Percentiles rank a stretch among this genome's conserved stretches.
These are phyloP conservation scores for Phaenicophaeus curvirostris DNA, from an alignment of 2,797 vertebrate genomes.

Conservation along the genomic window DNA sequence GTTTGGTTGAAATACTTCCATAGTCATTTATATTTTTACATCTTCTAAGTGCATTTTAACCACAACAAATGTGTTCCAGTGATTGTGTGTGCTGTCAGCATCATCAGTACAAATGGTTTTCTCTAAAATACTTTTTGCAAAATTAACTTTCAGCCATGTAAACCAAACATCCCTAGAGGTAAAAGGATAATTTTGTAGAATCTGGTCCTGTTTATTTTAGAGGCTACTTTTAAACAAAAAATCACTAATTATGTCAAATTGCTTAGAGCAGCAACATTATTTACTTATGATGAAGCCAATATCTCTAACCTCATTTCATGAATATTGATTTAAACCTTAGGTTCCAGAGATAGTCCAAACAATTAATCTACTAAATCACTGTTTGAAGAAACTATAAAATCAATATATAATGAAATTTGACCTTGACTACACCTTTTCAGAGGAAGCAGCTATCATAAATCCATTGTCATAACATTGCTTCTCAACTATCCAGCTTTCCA, in stretches of 20 bases:
- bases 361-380: slow-evolving; percentile 69
- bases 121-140: slow-evolving; percentile 3
- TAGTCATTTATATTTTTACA: background rate
- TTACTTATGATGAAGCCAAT: slow-evolving; percentile 67
- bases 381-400: slow-evolving; percentile 72
- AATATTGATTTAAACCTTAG: slow-evolving; percentile 73
- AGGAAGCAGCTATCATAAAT: slow-evolving; percentile 22
- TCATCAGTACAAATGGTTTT: background rate
- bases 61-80: background rate
- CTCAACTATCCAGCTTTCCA: background rate
- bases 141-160: slow-evolving; percentile 46
- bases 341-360: slow-evolving; percentile 59
- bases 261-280: slow-evolving; percentile 66
- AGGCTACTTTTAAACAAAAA: slow-evolving; percentile 67
- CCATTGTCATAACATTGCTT: background rate
- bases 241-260: slow-evolving; percentile 66
- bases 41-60: background rate
- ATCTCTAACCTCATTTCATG: slow-evolving; percentile 70
- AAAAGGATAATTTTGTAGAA: slow-evolving; percentile 49
- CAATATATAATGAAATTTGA: slow-evolving; percentile 67
- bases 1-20: background rate
- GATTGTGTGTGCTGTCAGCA: background rate
- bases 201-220: slow-evolving; percentile 46
- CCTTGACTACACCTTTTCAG: slow-evolving; percentile 31
- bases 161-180: slow-evolving; percentile 19